These are phyloP conservation scores for Athalia rosae DNA, from an alignment of 2,888 invertebrate genomes.

Conservation along the genomic window DNA sequence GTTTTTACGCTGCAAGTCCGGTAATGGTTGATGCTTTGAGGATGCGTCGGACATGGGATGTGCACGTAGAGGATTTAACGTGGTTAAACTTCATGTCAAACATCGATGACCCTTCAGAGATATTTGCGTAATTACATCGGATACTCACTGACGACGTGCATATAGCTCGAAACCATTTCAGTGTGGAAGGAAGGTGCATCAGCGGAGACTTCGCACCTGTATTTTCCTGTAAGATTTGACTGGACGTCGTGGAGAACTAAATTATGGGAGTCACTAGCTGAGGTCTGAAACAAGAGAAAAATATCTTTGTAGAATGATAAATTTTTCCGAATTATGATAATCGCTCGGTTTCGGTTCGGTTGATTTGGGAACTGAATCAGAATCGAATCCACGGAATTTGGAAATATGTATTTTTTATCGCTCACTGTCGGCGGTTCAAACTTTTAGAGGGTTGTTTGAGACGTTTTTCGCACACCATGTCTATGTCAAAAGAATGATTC, in stretches of 20 bases:
- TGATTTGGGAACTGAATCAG: no score
- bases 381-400: no score
- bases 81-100: slow-evolving; percentile 5
- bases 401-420: no score
- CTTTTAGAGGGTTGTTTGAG: no score
- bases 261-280: slow-evolving; percentile 64
- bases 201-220: slow-evolving; percentile 85
- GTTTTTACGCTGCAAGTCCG: slow-evolving; percentile 20
- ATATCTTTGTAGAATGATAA: not conserved
- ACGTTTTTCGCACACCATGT: no score
- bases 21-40: not conserved
- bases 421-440: no score
- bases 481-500: no score
- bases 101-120: not conserved
- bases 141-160: slow-evolving; percentile 85
- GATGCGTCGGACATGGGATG: slow-evolving; percentile 12
- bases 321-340: not conserved
- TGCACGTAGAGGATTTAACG: slow-evolving; percentile 7
- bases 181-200: slow-evolving; percentile 85
- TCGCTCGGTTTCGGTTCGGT: no score
- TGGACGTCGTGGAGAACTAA: slow-evolving; percentile 83
- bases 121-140: not conserved
- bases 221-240: slow-evolving; percentile 82
- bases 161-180: slow-evolving; percentile 79
- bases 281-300: slow-evolving; percentile 60